phyloP scores from a whole-genome alignment of 2,888 invertebrate species.

The Capitulum mitella region DNA sequence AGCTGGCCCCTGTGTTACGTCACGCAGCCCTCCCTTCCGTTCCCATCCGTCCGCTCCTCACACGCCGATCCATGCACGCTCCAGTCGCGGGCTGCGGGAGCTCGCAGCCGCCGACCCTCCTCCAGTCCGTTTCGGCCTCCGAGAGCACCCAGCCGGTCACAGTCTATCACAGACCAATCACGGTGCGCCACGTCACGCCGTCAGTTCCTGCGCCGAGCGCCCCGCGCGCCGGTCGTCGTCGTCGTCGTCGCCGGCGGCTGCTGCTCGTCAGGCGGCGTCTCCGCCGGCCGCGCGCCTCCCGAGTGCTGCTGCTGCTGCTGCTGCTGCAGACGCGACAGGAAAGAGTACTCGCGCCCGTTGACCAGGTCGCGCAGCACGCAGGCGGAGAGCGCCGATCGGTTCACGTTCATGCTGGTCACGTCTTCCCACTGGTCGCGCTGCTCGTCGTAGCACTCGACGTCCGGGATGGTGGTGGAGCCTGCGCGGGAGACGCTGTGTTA shows the following conservation, averaged over 20 bases:
- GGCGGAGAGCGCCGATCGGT: constrained; percentile 70
- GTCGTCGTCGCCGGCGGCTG: not conserved
- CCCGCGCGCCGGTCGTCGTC: not conserved
- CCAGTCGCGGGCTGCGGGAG: not conserved
- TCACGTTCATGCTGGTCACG: constrained; percentile 70
- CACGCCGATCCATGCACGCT: not conserved
- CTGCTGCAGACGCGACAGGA: constrained; percentile 13
- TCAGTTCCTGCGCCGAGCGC: not conserved
- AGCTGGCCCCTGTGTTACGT: constrained; percentile 8
- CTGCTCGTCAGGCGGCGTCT: not conserved
- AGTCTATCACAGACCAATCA: constrained; percentile 7
- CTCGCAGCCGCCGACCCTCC: not conserved
- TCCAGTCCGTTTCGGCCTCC: not conserved
- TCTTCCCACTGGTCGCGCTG: constrained; percentile 58
- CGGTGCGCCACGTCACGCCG: not conserved
- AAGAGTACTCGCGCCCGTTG: constrained; percentile 14
- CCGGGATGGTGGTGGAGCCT: constrained; percentile 63
- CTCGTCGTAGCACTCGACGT: constrained; percentile 70
- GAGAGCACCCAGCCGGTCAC: not conserved
- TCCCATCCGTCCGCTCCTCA: not conserved
- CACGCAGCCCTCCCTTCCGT: not conserved
- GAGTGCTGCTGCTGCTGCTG: constrained; percentile 6
- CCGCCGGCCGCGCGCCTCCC: no score
- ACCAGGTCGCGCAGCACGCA: constrained; percentile 60
- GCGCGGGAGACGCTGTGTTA: constrained; percentile 30